phyloP scores from a whole-genome alignment of 2,113 vertebrate genomes.

The Saiga tatarica region DNA sequence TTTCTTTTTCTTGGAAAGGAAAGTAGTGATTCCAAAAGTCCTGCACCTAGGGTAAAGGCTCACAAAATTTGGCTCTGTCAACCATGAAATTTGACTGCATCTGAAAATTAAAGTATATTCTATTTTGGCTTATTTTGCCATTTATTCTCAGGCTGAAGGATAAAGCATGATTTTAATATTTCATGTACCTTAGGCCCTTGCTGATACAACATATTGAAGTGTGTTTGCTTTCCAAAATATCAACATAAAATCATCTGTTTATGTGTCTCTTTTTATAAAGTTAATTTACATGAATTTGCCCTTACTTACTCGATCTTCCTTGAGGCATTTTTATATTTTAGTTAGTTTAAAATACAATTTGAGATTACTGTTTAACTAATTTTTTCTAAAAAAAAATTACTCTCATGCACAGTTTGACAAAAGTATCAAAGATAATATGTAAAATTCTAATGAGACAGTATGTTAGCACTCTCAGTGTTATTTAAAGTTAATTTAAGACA shows the following conservation, averaged over 20 bases:
- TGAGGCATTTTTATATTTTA: neutral
- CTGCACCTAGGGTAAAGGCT: neutral
- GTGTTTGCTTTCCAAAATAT: slow-evolving; percentile 15
- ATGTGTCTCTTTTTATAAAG: neutral
- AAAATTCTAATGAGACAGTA: slow-evolving; percentile 39
- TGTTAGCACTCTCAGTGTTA: slow-evolving; percentile 23
- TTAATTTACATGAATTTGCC: slow-evolving; percentile 19
- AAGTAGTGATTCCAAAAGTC: neutral
- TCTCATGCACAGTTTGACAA: neutral
- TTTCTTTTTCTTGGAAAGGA: neutral
- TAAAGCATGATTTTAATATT: slow-evolving; percentile 33
- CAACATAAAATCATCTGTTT: neutral
- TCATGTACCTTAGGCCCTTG: neutral
- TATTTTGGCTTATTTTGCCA: slow-evolving; percentile 24
- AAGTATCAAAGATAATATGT: slow-evolving; percentile 20
- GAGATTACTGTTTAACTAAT: slow-evolving; percentile 19
- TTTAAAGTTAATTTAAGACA: slow-evolving; percentile 50
- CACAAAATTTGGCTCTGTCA: neutral
- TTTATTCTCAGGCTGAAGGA: neutral
- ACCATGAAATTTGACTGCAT: neutral
- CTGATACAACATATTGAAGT: neutral
- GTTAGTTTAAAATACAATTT: neutral
- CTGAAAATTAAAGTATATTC: neutral
- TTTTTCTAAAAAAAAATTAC: slow-evolving; percentile 16
- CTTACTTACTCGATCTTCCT: neutral